These are phyloP conservation scores for Vesta saturnalis DNA, from an alignment of 2,888 invertebrate species.

Conservation along the genomic window DNA sequence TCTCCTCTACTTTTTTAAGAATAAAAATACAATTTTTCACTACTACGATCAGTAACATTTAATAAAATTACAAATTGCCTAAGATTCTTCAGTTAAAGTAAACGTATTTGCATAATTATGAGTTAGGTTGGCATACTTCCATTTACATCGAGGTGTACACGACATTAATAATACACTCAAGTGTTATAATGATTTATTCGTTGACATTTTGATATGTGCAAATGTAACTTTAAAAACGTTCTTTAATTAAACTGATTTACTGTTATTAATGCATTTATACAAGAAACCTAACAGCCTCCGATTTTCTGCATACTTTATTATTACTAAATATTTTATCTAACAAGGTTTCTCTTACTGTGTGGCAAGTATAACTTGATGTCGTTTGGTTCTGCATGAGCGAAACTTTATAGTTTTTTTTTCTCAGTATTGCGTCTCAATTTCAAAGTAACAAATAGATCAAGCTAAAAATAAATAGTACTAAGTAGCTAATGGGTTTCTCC, in stretches of 20 bases:
- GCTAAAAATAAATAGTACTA: conserved; percentile 3
- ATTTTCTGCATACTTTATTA: conserved; percentile 6
- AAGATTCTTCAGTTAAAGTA: conserved; percentile 41
- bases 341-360: conserved; percentile 23
- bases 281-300: conserved; percentile 10
- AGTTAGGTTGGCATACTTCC: conserved; percentile 51
- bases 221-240: conserved; percentile 26
- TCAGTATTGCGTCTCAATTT: not conserved
- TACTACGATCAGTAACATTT: conserved; percentile 8
- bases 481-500: conserved; percentile 10
- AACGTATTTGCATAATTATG: conserved; percentile 51
- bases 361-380: conserved; percentile 3
- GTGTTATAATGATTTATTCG: conserved; percentile 50
- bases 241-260: conserved; percentile 37
- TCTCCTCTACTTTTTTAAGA: not conserved
- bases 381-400: conserved; percentile 2
- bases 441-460: not conserved
- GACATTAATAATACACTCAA: conserved; percentile 50
- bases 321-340: conserved; percentile 21
- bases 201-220: conserved; percentile 37
- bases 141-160: conserved; percentile 42
- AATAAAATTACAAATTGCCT: conserved; percentile 18
- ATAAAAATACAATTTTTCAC: not conserved
- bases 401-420: not conserved
- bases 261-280: conserved; percentile 24